Evolutionary conservation across 64 coral and sea anemone species (phyloP), one percentile per base, ranked within the genome.

Genomic region (Porites australiensis): DNA sequence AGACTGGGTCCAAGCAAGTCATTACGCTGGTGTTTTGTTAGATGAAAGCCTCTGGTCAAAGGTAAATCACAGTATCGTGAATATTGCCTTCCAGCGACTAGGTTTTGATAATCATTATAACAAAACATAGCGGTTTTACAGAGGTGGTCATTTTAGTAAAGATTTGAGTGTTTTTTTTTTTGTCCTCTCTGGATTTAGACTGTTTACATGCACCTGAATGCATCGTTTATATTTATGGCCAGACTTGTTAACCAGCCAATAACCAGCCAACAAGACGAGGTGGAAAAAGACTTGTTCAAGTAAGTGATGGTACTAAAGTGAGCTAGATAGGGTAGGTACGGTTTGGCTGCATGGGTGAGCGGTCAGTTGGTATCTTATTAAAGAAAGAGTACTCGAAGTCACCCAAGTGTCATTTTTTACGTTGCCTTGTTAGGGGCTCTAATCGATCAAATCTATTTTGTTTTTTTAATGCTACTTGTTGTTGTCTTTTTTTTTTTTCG

Each of bases 1-100:
- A 4, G 80, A 98, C 88, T 98, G 97, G 97, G 19, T 83, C 5
- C 66, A 89, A 57, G 97, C 97, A 12, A 94, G 93, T 61, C 44
- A 75, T 78, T 96, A 91, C 22, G 94, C 84, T 19, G 50, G 82
- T 22, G 79, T 82, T 83, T 79, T 98, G 68, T 71, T 95, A 13
- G 90, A 96, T 57, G 94, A 98, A 80, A 98, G 97, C 44, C 75
- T 91, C 11, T 98, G 97, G 97, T 98, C 97, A 9, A 93, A 93
- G 94, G 97, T 98, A 82, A 82, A 57, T 82, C 6, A 2, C 27
- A 37, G 3, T 27, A 4, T 8, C 19, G 9, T 6, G 47, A 59
- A 43, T 23, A 22, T 23, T 8, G 20, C 68, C 20, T 37, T 37
- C 58, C 58, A 13, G 7, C 58, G 2, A 59, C 7, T 59, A 59